Conservation (phyloP, 1,140 invertebrate genomes). For the Drosophila sucinea region DNA sequence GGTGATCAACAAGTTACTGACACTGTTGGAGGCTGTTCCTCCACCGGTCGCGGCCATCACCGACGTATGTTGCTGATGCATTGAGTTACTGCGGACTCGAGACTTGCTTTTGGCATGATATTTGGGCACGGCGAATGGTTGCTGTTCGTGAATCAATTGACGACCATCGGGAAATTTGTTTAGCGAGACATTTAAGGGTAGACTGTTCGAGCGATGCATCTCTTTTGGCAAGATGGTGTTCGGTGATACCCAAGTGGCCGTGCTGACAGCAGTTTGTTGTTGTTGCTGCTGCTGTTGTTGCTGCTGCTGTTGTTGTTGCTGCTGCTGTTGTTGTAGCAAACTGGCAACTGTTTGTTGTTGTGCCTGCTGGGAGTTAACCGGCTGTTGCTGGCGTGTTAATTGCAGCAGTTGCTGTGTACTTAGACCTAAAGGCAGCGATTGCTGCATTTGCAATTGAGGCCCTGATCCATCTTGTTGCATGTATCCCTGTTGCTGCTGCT, state of each 20-base stretch:
- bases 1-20: slow-evolving; percentile 54
- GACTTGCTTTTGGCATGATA: slow-evolving; percentile 71
- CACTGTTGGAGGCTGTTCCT: slow-evolving; percentile 36
- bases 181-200: slow-evolving; percentile 84
- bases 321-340: slow-evolving; percentile 55
- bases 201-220: slow-evolving; percentile 85
- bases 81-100: slow-evolving; percentile 79
- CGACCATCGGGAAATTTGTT: slow-evolving; percentile 64
- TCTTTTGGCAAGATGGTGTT: slow-evolving; percentile 82
- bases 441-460: slow-evolving; percentile 62
- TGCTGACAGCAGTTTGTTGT: slow-evolving; percentile 46
- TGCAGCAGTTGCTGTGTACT: slow-evolving; percentile 67
- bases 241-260: slow-evolving; percentile 64
- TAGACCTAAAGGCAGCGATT: slow-evolving; percentile 65
- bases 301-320: slow-evolving; percentile 59
- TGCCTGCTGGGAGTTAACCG: slow-evolving; percentile 12
- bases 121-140: slow-evolving; percentile 75
- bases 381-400: slow-evolving; percentile 60
- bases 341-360: slow-evolving; percentile 45
- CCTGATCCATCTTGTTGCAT: slow-evolving; percentile 60
- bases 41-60: slow-evolving; percentile 48
- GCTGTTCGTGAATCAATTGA: slow-evolving; percentile 45
- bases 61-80: slow-evolving; percentile 73
- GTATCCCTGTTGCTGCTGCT: slow-evolving; percentile 53
- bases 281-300: slow-evolving; percentile 55